Evolutionary conservation across 2,113 vertebrate species (phyloP).

Genomic region (Recurvirostra avosetta): DNA sequence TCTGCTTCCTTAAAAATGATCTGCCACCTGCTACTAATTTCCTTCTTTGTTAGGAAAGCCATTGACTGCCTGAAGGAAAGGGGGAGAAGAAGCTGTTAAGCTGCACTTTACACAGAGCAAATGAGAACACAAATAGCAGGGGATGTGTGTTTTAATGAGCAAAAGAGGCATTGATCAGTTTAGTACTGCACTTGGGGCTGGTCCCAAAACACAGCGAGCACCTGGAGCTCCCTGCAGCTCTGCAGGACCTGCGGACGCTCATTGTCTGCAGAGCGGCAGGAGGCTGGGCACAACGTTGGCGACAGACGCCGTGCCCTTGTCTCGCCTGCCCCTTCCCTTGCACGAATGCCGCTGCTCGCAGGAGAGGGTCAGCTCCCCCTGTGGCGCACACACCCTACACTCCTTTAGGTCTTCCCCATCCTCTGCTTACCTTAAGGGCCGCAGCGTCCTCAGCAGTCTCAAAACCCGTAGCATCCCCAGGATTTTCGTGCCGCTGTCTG

Average conservation of each 20-base stretch:
- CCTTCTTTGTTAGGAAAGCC: constrained; percentile 34
- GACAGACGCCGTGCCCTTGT: fast-evolving
- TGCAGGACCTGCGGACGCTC: background rate
- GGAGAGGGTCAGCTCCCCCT: background rate
- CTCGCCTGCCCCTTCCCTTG: background rate
- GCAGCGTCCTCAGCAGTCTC: constrained; percentile 89
- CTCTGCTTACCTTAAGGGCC: constrained; percentile 84
- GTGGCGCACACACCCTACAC: background rate
- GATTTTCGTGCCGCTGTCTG: constrained; percentile 93
- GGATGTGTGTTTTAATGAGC: constrained; percentile 47
- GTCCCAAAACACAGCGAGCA: background rate
- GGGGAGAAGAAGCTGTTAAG: constrained; percentile 41
- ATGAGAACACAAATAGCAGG: constrained; percentile 55
- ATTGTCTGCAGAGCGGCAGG: background rate
- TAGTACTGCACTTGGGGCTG: background rate
- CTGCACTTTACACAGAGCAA: constrained; percentile 46
- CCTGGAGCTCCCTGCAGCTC: fast-evolving
- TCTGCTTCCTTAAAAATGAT: constrained; percentile 39
- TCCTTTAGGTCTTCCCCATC: background rate
- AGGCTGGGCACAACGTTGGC: background rate
- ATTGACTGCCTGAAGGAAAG: constrained; percentile 47
- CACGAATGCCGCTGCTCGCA: background rate
- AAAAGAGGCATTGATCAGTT: constrained; percentile 43
- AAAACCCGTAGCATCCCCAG: constrained; percentile 94
- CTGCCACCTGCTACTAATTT: constrained; percentile 62